Evolutionary conservation across 1,140 invertebrate species (phyloP).

Genomic region (Meloidogyne exigua): DNA sequence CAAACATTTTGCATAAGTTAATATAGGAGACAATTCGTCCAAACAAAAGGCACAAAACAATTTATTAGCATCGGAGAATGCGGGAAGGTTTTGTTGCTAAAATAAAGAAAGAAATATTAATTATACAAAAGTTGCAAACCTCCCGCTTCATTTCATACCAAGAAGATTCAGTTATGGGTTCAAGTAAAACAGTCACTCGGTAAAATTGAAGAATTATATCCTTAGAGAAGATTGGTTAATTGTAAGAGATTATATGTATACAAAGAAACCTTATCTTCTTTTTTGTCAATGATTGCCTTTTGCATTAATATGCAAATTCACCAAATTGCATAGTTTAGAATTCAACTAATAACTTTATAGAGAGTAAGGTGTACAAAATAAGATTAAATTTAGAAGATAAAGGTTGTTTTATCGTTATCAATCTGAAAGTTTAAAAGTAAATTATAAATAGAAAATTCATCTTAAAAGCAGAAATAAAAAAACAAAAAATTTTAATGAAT

Average conservation of each 20-base stretch:
- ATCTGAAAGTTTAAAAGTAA: no score
- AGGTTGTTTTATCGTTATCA: no score
- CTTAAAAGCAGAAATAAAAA: no score
- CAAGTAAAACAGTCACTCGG: constrained; percentile 15
- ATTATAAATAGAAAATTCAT: no score
- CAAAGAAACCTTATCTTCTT: not conserved
- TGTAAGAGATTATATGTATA: not conserved
- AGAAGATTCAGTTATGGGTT: constrained; percentile 21
- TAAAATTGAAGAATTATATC: constrained; percentile 18
- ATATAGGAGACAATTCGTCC: constrained; percentile 10
- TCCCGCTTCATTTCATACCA: constrained; percentile 35
- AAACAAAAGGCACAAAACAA: constrained; percentile 27
- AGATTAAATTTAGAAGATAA: not conserved
- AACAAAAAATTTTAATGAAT: no score
- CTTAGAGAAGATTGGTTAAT: not conserved
- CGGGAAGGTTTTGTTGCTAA: constrained; percentile 19
- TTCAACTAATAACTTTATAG: not conserved
- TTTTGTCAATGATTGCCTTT: not conserved
- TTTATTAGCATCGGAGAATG: constrained; percentile 24
- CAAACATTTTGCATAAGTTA: constrained; percentile 30
- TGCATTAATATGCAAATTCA: not conserved
- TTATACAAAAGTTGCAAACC: not conserved
- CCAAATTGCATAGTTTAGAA: not conserved
- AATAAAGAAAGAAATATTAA: not conserved
- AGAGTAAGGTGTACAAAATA: not conserved